Evolutionary conservation across 2,888 invertebrate species (phyloP).

Genomic region (Phengaris alcon): DNA sequence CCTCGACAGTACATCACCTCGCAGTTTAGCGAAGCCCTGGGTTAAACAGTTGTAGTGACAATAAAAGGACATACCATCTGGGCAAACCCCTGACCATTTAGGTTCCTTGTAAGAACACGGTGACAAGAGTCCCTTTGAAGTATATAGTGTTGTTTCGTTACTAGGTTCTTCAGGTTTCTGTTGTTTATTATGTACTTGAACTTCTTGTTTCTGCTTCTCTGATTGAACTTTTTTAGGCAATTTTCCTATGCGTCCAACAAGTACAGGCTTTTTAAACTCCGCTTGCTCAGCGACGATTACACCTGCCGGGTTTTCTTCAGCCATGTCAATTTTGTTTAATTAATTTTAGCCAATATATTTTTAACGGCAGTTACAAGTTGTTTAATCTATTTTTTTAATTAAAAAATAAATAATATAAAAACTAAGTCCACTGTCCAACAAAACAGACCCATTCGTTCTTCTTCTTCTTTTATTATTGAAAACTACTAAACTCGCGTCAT

Average conservation of each 20-base stretch:
- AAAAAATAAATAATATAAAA: not conserved
- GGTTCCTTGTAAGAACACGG: slow-evolving; percentile 88
- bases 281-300: slow-evolving; percentile 42
- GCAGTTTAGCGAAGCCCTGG: too few species aligned
- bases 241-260: slow-evolving; percentile 75
- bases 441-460: not conserved
- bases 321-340: slow-evolving; percentile 30
- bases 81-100: slow-evolving; percentile 86
- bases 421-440: not conserved
- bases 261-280: slow-evolving; percentile 77
- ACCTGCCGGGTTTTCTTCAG: slow-evolving; percentile 40
- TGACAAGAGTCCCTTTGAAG: slow-evolving; percentile 55
- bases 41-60: too few species aligned
- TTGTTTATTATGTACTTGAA: slow-evolving; percentile 41
- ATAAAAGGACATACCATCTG: slow-evolving; percentile 49
- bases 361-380: not conserved
- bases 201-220: slow-evolving; percentile 46
- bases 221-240: slow-evolving; percentile 66
- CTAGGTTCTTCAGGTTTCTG: slow-evolving; percentile 36
- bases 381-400: not conserved
- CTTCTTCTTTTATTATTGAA: too few species aligned
- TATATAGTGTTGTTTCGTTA: not conserved
- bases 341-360: too few species aligned
- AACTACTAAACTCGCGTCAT: too few species aligned
- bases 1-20: too few species aligned